phyloP scores from a whole-genome alignment of 2,888 invertebrate species.

The Cheilosia soror region DNA sequence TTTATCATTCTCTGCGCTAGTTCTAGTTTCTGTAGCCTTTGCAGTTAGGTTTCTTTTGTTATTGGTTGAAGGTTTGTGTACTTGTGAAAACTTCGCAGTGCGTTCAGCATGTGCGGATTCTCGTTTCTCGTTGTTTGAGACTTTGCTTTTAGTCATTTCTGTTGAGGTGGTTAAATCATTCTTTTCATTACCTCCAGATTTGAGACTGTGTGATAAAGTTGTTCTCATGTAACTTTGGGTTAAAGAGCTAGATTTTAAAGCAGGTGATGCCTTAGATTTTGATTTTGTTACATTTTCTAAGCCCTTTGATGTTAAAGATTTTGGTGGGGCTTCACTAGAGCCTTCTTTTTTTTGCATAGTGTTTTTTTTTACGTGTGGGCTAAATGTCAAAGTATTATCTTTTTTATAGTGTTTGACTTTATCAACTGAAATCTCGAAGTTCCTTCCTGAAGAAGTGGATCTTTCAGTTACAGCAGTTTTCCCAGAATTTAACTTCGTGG shows the following conservation, averaged over 20 bases:
- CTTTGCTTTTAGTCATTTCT: constrained; percentile 14
- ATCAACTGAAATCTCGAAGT: neutral
- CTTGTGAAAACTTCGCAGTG: neutral
- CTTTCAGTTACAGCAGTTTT: too few relatives aligned
- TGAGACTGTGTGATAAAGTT: constrained; percentile 85
- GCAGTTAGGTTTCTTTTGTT: neutral
- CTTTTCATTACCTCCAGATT: constrained; percentile 82
- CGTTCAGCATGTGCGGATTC: neutral
- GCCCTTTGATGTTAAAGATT: neutral
- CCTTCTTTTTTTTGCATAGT: neutral
- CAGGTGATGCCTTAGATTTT: neutral
- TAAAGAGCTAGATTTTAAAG: constrained; percentile 50
- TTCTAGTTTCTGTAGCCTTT: neutral
- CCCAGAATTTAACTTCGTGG: too few relatives aligned
- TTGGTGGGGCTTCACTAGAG: neutral
- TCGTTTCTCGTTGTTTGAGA: neutral
- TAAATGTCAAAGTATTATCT: neutral
- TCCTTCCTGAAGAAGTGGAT: too few relatives aligned
- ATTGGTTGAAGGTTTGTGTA: neutral
- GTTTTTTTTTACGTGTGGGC: neutral
- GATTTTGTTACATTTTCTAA: neutral
- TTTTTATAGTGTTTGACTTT: neutral
- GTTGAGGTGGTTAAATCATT: neutral
- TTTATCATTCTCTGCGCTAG: neutral
- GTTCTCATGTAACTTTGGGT: constrained; percentile 86